phyloP scores from a whole-genome alignment of 1,140 invertebrate genomes.

The Homarus americanus region DNA sequence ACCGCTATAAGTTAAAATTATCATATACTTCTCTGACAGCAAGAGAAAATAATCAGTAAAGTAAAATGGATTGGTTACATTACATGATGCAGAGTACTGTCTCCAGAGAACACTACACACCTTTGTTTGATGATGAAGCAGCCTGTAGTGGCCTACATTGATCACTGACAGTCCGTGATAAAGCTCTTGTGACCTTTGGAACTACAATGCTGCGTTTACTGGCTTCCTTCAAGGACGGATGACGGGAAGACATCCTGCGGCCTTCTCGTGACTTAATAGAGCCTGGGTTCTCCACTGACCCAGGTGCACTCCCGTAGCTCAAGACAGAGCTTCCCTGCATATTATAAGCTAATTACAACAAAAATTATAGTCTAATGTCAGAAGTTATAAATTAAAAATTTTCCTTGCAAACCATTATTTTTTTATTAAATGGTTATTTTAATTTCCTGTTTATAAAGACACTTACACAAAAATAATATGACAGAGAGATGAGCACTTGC shows the following conservation, averaged over 20 bases:
- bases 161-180: slow-evolving; percentile 45
- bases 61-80: too few species aligned
- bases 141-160: not conserved
- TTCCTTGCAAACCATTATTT: too few species aligned
- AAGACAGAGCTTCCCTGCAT: not conserved
- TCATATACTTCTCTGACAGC: too few species aligned
- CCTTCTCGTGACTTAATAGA: slow-evolving; percentile 51
- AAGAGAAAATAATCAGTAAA: too few species aligned
- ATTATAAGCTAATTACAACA: not conserved
- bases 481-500: too few species aligned
- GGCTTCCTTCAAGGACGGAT: slow-evolving; percentile 49
- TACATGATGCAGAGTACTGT: too few species aligned
- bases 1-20: too few species aligned
- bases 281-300: slow-evolving; percentile 57
- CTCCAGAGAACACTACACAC: not conserved
- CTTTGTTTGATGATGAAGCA: not conserved
- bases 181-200: slow-evolving; percentile 38
- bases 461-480: too few species aligned
- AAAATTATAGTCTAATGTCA: too few species aligned
- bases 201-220: slow-evolving; percentile 64
- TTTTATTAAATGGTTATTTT: too few species aligned
- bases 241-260: not conserved
- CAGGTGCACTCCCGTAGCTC: slow-evolving; percentile 29
- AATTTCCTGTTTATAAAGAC: too few species aligned
- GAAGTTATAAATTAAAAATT: too few species aligned